Conservation (phyloP, 2,888 invertebrate genomes). For the Tetropium fuscum region DNA sequence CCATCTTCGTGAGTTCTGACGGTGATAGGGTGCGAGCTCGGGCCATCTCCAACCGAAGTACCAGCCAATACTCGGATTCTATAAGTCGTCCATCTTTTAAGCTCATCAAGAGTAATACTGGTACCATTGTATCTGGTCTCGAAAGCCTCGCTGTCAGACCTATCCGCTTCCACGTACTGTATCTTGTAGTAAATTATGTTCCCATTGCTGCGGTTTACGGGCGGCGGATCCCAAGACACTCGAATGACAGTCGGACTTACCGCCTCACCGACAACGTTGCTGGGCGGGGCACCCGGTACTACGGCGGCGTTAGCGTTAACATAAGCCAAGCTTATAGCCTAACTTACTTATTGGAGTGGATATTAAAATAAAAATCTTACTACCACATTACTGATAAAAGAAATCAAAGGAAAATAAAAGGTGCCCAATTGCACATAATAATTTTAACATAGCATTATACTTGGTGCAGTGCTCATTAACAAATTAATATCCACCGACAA, state of each 20-base stretch:
- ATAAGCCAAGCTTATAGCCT: slow-evolving; percentile 58
- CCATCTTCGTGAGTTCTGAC: slow-evolving; percentile 98
- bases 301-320: slow-evolving; percentile 59
- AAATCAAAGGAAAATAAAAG: slow-evolving; percentile 60
- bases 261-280: slow-evolving; percentile 91
- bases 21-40: slow-evolving; percentile 89
- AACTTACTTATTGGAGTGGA: slow-evolving; percentile 57
- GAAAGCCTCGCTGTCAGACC: slow-evolving; percentile 86
- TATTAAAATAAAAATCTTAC: slow-evolving; percentile 65
- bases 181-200: slow-evolving; percentile 96
- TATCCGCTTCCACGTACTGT: slow-evolving; percentile 86
- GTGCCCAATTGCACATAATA: slow-evolving; percentile 56
- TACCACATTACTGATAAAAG: slow-evolving; percentile 67
- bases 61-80: slow-evolving; percentile 97
- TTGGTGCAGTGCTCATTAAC: slow-evolving; percentile 65
- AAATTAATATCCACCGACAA: slow-evolving; percentile 66
- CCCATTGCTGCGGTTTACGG: slow-evolving; percentile 91
- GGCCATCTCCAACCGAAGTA: slow-evolving; percentile 97
- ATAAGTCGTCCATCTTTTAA: slow-evolving; percentile 96
- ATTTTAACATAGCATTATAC: slow-evolving; percentile 48
- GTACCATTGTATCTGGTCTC: slow-evolving; percentile 85
- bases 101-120: slow-evolving; percentile 85
- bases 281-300: slow-evolving; percentile 98
- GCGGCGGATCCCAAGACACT: slow-evolving; percentile 94
- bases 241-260: slow-evolving; percentile 90